Conservation (phyloP, 1,140 invertebrate species). For the Bombus polaris region DNA sequence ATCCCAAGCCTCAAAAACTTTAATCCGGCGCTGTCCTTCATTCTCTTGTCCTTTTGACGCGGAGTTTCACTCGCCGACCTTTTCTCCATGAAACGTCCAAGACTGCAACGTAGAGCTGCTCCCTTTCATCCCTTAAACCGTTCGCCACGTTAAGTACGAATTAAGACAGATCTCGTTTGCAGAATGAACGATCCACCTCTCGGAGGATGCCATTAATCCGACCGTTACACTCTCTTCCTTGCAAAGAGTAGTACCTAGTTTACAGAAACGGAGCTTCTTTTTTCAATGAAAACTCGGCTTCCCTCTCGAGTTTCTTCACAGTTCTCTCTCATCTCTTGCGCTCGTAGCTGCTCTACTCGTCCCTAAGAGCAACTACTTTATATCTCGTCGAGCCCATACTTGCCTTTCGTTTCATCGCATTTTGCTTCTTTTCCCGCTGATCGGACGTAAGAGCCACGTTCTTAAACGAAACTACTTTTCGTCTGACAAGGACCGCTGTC, state of each 20-base stretch:
- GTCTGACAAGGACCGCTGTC: background rate
- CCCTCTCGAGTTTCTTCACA: background rate
- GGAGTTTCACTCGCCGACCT: no score
- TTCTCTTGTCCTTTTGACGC: no score
- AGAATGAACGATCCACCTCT: background rate
- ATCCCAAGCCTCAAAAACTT: no score
- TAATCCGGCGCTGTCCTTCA: no score
- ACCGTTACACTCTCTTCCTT: background rate
- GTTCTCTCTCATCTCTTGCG: background rate
- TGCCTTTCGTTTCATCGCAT: background rate
- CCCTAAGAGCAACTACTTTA: background rate
- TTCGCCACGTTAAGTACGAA: background rate
- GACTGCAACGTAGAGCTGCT: background rate
- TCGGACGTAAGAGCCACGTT: background rate
- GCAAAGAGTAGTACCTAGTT: background rate
- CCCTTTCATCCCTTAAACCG: background rate
- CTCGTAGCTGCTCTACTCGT: background rate
- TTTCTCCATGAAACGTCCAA: no score
- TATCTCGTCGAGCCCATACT: background rate
- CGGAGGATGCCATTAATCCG: background rate
- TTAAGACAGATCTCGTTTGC: background rate
- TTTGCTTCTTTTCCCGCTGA: conserved; percentile 6
- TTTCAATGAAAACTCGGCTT: background rate
- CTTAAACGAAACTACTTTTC: background rate
- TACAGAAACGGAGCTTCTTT: background rate